Evolutionary conservation across 2,113 vertebrate genomes (phyloP).

Genomic region (Sminthopsis crassicaudata): DNA sequence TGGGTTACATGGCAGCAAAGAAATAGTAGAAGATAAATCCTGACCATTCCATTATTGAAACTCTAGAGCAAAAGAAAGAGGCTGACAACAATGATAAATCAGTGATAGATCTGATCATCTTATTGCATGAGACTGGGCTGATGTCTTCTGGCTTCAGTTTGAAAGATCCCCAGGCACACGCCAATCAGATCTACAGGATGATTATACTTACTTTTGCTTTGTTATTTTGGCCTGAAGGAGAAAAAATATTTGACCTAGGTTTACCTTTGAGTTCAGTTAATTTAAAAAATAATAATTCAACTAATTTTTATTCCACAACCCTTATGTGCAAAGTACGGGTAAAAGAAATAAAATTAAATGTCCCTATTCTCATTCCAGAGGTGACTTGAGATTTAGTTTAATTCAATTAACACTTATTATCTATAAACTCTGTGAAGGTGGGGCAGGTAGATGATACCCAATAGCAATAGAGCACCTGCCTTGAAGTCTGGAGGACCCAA

Average conservation of each 20-base stretch:
- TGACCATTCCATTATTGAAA: not conserved
- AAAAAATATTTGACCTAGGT: not conserved
- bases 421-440: too few relatives aligned
- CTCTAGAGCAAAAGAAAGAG: too few relatives aligned
- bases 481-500: too few relatives aligned
- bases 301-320: not conserved
- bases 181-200: not conserved
- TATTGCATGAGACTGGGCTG: not conserved
- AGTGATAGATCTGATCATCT: not conserved
- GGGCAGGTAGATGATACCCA: too few relatives aligned
- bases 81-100: not conserved
- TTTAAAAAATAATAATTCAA: not conserved
- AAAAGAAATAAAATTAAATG: too few relatives aligned
- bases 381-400: too few relatives aligned
- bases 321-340: not conserved
- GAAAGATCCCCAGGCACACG: not conserved
- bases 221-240: not conserved
- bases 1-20: not conserved
- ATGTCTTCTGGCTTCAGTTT: not conserved
- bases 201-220: not conserved
- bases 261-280: not conserved
- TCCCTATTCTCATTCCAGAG: too few relatives aligned
- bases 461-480: too few relatives aligned
- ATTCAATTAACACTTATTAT: too few relatives aligned
- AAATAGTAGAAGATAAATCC: not conserved